phyloP scores from a whole-genome alignment of 2,113 vertebrate species.

The Agapornis roseicollis region DNA sequence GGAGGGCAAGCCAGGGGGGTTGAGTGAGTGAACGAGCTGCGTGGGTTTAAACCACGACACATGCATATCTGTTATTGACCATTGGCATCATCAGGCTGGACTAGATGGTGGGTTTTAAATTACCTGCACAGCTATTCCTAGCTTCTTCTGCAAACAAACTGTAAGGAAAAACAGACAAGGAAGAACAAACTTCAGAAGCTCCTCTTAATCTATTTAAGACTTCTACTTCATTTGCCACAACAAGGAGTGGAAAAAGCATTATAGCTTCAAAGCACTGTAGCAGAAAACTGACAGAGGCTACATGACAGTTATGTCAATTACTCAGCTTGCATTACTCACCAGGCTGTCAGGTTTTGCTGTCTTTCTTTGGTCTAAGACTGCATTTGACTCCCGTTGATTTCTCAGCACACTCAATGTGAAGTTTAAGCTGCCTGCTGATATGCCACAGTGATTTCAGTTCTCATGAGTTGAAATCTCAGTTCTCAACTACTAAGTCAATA shows the following conservation, averaged over 20 bases:
- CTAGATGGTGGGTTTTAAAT: neutral
- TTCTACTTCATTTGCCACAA: neutral
- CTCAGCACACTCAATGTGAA: neutral
- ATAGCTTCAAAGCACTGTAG: neutral
- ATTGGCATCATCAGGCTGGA: neutral
- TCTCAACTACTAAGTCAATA: neutral
- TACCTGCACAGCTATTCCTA: accelerated
- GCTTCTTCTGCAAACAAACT: neutral
- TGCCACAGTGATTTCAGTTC: neutral
- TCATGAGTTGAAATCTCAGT: neutral
- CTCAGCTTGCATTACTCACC: neutral
- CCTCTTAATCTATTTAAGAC: neutral
- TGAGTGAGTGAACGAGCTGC: too few relatives aligned
- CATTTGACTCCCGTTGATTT: neutral
- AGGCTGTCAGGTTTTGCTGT: neutral
- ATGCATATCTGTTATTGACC: neutral
- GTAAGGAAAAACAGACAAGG: neutral
- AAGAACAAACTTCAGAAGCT: neutral
- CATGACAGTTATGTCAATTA: neutral
- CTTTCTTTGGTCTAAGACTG: neutral
- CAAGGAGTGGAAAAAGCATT: neutral
- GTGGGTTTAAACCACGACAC: too few relatives aligned
- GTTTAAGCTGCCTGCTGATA: neutral
- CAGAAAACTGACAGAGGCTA: neutral
- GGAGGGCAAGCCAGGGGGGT: too few relatives aligned